Conservation (phyloP, 1,140 invertebrate species). For the Drosophila albomicans region DNA sequence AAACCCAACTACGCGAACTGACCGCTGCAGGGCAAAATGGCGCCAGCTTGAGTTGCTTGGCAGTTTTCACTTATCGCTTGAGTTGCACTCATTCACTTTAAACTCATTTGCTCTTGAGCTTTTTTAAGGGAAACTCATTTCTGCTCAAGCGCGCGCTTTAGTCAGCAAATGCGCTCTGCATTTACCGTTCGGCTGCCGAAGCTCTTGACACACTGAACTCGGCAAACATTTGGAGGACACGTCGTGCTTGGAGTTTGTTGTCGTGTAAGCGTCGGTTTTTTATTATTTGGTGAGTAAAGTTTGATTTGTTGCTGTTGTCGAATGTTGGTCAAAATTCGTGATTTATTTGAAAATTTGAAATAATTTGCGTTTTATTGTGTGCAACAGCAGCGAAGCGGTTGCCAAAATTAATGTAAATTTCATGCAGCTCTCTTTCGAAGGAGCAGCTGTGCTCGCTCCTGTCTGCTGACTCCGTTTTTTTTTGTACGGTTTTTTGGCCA, state of each 20-base stretch:
- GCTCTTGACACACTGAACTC: conserved; percentile 78
- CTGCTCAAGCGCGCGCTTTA: conserved; percentile 66
- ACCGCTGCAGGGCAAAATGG: conserved; percentile 12
- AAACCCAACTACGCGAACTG: neutral
- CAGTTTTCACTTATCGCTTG: neutral
- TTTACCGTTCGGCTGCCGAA: conserved; percentile 26
- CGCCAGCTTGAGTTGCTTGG: neutral
- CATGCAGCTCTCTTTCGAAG: conserved; percentile 44
- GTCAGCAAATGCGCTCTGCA: conserved; percentile 49
- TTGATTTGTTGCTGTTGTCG: conserved; percentile 15
- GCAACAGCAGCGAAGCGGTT: conserved; percentile 29
- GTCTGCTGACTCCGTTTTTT: neutral
- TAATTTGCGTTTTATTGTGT: conserved; percentile 70
- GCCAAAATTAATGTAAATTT: conserved; percentile 71
- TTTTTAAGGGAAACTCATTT: conserved; percentile 22
- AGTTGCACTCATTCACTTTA: neutral
- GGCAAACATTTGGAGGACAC: conserved; percentile 14
- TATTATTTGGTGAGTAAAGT: neutral
- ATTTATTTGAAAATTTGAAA: conserved; percentile 73
- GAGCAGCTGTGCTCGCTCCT: conserved; percentile 26
- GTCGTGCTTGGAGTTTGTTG: conserved; percentile 6
- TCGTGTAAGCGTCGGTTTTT: conserved; percentile 16
- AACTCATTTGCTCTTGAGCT: conserved; percentile 58
- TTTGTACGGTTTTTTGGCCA: neutral
- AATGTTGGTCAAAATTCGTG: conserved; percentile 70